Evolutionary conservation across 2,888 invertebrate genomes (phyloP).

Genomic region (Hemithea aestivaria): DNA sequence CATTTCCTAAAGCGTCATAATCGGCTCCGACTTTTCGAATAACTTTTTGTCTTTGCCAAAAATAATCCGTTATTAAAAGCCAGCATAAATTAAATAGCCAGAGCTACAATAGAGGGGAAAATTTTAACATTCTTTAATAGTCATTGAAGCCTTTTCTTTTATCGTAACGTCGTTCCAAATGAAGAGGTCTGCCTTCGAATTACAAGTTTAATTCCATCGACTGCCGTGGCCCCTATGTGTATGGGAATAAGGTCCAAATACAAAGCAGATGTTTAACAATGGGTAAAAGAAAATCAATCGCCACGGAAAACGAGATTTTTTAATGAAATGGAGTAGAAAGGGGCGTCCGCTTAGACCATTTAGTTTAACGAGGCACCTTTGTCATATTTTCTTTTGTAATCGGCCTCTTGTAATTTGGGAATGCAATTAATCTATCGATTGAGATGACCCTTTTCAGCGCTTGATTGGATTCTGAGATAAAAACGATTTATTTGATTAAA

Average conservation of each 20-base stretch:
- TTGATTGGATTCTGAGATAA: conserved; percentile 9
- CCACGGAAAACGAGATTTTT: conserved; percentile 60
- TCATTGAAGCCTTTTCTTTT: conserved; percentile 61
- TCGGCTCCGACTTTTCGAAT: neutral
- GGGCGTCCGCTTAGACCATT: conserved; percentile 63
- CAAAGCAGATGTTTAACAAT: conserved; percentile 34
- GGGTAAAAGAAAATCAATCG: conserved; percentile 66
- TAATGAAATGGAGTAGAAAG: conserved; percentile 71
- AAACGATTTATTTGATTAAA: conserved; percentile 3
- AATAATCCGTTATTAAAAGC: conserved; percentile 20
- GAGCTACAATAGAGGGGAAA: conserved; percentile 33
- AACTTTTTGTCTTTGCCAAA: conserved; percentile 3
- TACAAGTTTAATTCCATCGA: conserved; percentile 28
- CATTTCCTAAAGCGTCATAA: neutral
- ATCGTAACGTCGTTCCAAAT: conserved; percentile 61
- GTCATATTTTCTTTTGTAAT: conserved; percentile 71
- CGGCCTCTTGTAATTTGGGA: conserved; percentile 45
- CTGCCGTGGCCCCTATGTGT: conserved; percentile 6
- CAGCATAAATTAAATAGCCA: conserved; percentile 23
- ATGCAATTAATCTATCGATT: conserved; percentile 52
- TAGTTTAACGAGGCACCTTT: conserved; percentile 68
- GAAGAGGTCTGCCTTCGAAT: conserved; percentile 50
- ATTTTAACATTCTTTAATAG: conserved; percentile 51
- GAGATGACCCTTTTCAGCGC: conserved; percentile 30
- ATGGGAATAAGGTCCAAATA: conserved; percentile 29